Evolutionary conservation across 2,113 vertebrate species (phyloP), one percentile per base, ranked within the genome.

Genomic region (Orientallactaga bullata): DNA sequence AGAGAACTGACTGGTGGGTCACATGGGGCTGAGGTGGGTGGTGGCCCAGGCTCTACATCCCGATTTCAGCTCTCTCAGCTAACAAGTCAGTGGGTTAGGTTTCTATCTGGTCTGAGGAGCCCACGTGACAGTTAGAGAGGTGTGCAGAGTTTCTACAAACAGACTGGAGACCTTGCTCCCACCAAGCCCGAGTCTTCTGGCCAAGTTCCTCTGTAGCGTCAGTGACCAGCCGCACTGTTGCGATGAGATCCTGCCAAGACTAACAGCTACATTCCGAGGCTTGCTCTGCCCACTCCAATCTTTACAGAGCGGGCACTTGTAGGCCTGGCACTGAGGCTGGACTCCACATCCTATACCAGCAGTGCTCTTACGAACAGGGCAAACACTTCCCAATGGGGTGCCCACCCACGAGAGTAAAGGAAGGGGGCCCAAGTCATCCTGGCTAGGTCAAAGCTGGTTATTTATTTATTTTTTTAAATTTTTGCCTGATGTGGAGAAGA

Each of bases 261-360:
- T 1, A 51, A 51, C 0, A 3, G 17, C n/a, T 26, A 3, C 2
- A 1, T 17, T 24, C 51, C 2, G 28, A 72, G 23, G 32, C 35
- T 47, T 47, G 71, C 47, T 84, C 32, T 61, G 42, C 55, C 55
- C 30, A 39, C 10, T 24, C 5, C n/a, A 17, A 0, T 37, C 32
- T 73, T 35, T 24, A 24, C 1, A 0, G 20, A 6, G 2, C 1
- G 0, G 23, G 20, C 4, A 20, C 7, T 58, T 37, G 13, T 35
- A 15, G 35, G 30, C 82, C 76, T 39, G 58, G 10, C 61, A 37
- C 73, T 9, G 13, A n/a, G 17, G 35, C 63, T 23, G 1, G 47
- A 20, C 15, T 61, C 21, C 32, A 2, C 0, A 3, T 5, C 3
- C 26, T 32, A 24, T 1, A 5, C 5, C 39, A 11, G 74, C 42